Evolutionary conservation across 1,140 invertebrate genomes (phyloP), one percentile per base, ranked within the genome.

Genomic region (Cherax quadricarinatus): DNA sequence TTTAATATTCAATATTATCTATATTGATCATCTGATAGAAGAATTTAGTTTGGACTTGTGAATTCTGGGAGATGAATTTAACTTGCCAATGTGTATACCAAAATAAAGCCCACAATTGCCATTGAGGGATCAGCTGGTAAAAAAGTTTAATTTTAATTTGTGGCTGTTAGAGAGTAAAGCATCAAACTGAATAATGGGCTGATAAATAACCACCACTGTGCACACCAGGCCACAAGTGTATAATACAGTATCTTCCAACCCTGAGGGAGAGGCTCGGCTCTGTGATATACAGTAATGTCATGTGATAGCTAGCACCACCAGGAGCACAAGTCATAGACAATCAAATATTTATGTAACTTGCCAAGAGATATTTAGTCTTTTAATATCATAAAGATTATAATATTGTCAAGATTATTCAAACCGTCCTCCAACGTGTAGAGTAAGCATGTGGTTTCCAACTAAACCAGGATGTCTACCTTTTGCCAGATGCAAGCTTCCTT

Each of bases 311-410:
- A 82, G 41, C 80, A 51, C 80, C 51, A 48, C 41, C 49, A 82
- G 80, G 80, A 82, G 48, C 80, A 82, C 80, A 82, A 82, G 80
- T 82, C 80, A 82, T 51, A 82, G 80, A 82, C 80, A 82, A 82
- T 82, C 80, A 82, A 51, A 82, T 82, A n/a, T 51, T 53, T 6
- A 82, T 41, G 53, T 82, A 53, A 51, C 48, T 1, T 16, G 51
- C 18, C 80, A 82, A 70, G 66, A 21, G 66, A 70, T 21, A 18
- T 18, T 12, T 70, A 12, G 14, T 70, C 66, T 82, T 49, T 18
- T 53, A 51, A 70, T 70, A 70, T 70, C 6, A 18, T 70, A 18
- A 70, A 18, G 66, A 70, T 70, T 21, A 21, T 70, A 18, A 70
- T 5, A 70, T 41, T 41, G 30, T 41, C 30, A 41, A 41, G 30